Evolutionary conservation across 2,113 vertebrate species (phyloP).

Genomic region (Aplodontia rufa): DNA sequence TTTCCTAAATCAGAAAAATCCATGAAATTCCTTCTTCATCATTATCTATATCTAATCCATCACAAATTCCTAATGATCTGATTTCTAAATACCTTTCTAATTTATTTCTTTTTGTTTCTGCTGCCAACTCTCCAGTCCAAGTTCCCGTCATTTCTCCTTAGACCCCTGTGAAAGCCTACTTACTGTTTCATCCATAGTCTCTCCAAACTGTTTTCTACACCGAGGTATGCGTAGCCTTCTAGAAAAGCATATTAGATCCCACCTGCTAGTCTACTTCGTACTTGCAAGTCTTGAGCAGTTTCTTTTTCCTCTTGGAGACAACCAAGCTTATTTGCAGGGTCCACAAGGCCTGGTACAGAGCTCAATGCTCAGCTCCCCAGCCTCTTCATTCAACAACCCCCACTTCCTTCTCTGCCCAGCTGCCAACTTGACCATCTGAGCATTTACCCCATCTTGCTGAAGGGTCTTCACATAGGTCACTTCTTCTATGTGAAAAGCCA

Average conservation of each 20-base stretch:
- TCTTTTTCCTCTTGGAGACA: not conserved
- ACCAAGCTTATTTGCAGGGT: not conserved
- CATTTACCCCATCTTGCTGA: not conserved
- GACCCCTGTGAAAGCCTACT: not conserved
- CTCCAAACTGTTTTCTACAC: not conserved
- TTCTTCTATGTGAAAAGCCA: not conserved
- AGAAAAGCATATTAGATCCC: not conserved
- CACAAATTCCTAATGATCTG: not conserved
- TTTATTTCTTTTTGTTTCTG: not conserved
- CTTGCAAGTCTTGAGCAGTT: not conserved
- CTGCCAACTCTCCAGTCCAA: not conserved
- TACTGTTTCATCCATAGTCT: not conserved
- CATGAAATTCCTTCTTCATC: not conserved
- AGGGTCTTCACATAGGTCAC: not conserved
- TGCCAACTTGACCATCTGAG: not conserved
- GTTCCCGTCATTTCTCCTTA: not conserved
- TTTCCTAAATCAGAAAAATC: not conserved
- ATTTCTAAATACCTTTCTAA: not conserved
- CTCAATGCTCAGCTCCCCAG: not conserved
- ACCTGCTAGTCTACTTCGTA: not conserved
- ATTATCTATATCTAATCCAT: not conserved
- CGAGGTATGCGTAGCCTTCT: not conserved
- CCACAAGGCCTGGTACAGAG: too few relatives aligned
- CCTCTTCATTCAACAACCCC: accelerated
- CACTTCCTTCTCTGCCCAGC: not conserved